These are phyloP conservation scores for Volucella inanis DNA, from an alignment of 2,888 invertebrate species.

Conservation along the genomic window DNA sequence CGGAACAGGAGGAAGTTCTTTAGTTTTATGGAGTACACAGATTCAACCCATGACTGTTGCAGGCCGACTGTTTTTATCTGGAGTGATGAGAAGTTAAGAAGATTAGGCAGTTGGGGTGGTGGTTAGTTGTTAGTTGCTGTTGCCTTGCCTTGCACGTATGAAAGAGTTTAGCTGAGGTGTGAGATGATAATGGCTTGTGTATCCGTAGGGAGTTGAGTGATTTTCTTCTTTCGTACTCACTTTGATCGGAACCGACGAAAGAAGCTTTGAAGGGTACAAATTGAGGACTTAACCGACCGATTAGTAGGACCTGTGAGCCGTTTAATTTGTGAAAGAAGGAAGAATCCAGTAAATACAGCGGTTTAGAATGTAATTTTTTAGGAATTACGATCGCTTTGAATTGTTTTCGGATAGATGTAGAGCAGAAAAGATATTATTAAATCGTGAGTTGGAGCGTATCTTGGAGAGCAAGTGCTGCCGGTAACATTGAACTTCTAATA, in stretches of 20 bases:
- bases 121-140: slow-evolving; percentile 9
- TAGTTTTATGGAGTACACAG: slow-evolving; percentile 42
- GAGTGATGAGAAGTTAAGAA: slow-evolving; percentile 63
- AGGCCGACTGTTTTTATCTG: neutral
- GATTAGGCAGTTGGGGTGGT: slow-evolving; percentile 46
- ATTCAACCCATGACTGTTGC: slow-evolving; percentile 33
- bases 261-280: slow-evolving; percentile 13
- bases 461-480: too few relatives aligned
- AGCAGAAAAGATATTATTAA: too few relatives aligned
- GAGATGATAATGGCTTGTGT: slow-evolving; percentile 7
- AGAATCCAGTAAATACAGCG: neutral
- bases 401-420: neutral
- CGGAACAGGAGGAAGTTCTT: slow-evolving; percentile 55
- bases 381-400: slow-evolving; percentile 3
- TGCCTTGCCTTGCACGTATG: slow-evolving; percentile 3
- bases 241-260: slow-evolving; percentile 31
- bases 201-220: slow-evolving; percentile 2
- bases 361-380: slow-evolving; percentile 19
- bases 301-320: slow-evolving; percentile 27
- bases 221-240: neutral
- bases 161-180: slow-evolving; percentile 49
- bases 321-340: slow-evolving; percentile 35
- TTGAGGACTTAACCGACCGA: slow-evolving; percentile 25
- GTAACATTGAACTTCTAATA: too few relatives aligned
- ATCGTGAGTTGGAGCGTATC: too few relatives aligned